A percentile compares a stretch with the other conserved stretches of the same genome.
These are phyloP conservation scores for Eupeodes corollae DNA, from an alignment of 1,140 invertebrate genomes.

Conservation along the genomic window DNA sequence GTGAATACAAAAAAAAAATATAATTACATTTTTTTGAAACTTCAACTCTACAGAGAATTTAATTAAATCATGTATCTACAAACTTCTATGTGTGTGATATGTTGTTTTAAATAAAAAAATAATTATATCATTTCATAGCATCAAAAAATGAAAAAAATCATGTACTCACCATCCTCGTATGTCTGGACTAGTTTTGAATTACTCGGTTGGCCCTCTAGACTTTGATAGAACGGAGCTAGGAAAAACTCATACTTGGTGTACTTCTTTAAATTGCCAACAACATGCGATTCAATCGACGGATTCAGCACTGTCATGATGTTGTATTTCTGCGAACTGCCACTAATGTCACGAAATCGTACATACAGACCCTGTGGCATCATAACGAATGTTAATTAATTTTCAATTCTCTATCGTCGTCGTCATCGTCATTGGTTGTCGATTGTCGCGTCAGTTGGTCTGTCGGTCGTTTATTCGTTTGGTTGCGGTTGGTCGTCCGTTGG, in stretches of 20 bases:
- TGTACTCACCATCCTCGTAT: constrained; percentile 51
- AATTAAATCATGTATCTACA: too few species aligned
- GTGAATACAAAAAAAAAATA: too few species aligned
- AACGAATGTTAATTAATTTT: too few species aligned
- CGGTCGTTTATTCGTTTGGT: too few species aligned
- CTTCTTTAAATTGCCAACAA: constrained; percentile 63
- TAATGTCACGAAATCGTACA: constrained; percentile 77
- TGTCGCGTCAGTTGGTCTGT: too few species aligned
- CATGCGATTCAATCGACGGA: constrained; percentile 51
- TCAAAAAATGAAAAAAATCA: background rate
- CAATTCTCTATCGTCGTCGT: too few species aligned
- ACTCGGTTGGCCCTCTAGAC: constrained; percentile 69
- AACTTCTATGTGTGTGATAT: background rate
- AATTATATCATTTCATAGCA: background rate
- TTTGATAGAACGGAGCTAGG: constrained; percentile 75
- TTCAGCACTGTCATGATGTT: constrained; percentile 59
- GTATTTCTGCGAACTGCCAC: constrained; percentile 49
- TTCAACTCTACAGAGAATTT: too few species aligned
- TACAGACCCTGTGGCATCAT: constrained; percentile 62
- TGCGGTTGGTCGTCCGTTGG: too few species aligned
- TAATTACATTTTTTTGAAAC: too few species aligned
- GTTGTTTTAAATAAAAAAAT: background rate
- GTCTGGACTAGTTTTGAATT: constrained; percentile 60
- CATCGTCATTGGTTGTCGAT: too few species aligned
- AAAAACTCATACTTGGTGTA: constrained; percentile 83